Base-by-base conservation (phyloP, 2,113 vertebrate genomes). In the Acanthisitta chloris region DNA sequence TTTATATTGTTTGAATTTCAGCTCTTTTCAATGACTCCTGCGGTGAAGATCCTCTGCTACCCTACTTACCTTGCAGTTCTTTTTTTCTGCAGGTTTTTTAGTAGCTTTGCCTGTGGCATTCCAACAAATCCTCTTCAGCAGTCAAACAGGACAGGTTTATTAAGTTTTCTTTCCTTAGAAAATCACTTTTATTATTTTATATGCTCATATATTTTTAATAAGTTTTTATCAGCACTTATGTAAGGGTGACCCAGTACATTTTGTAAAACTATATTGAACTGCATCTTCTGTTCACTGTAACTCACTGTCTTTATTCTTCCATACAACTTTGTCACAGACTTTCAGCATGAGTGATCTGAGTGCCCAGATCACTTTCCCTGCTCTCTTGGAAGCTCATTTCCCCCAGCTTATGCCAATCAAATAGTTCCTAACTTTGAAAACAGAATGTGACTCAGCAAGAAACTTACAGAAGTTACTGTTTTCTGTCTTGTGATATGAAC, bases 191-290 rank as follows among this genome's bases (percentile, higher is more conserved):
- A 58, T 71, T 10, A 40, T 82, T 91, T 54, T 59, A 8, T 43
- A 29, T 2, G 0, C 14, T 77, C 46, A 4, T 45, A 14, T 3
- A 1, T 55, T 58, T 76, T 87, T 55, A 33, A 6, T 42, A 7
- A 2, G 0, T 13, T 86, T 81, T 81, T 62, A 51, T 71, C 26
- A 40, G 11, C 0, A 0, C 7, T 78, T 3, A 14, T 59, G n/a
- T 76, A 70, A 48, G 26, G 9, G 21, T 70, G 10, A 81, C 34
- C 36, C 28, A 29, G 5, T 51, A 46, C 34, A 7, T 59, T 86
- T 80, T 59, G 67, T 66, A 69, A 86, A 82, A 80, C n/a, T 0
- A 28, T 46, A 38, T 0, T 51, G 28, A 79, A 51, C 64, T 79
- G 3, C 19, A 45, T 76, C 40, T 57, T 79, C 45, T 74, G 6